Evolutionary conservation across 1,140 invertebrate species (phyloP).

Genomic region (Yoshiicerus persimilis): DNA sequence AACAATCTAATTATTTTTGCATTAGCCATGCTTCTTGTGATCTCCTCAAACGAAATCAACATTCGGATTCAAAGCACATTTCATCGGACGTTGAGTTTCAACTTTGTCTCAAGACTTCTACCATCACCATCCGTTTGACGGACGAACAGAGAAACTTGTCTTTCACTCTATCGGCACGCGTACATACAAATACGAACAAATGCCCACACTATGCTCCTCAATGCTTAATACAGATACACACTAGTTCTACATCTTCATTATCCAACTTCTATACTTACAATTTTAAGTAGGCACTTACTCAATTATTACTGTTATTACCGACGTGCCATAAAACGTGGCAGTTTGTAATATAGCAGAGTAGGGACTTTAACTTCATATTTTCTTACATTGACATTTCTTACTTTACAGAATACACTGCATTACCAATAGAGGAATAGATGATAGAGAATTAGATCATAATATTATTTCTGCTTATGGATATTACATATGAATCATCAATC

Average conservation of each 20-base stretch:
- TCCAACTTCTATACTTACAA: not conserved
- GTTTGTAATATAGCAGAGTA: no score
- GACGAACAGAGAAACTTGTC: not conserved
- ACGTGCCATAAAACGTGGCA: no score
- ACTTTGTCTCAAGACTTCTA: not conserved
- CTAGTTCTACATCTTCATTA: not conserved
- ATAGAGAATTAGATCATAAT: no score
- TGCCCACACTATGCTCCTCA: not conserved
- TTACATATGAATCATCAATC: no score
- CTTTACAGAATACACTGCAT: no score
- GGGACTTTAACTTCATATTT: no score
- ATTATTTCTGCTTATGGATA: no score
- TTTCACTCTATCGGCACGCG: not conserved
- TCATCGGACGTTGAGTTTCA: not conserved
- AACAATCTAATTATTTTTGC: slow-evolving; percentile 26
- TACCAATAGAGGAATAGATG: no score
- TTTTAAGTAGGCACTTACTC: no score
- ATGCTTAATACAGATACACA: not conserved
- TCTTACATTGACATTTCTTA: no score
- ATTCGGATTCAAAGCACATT: slow-evolving; percentile 1
- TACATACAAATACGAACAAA: not conserved
- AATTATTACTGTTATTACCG: no score
- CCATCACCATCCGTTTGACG: not conserved
- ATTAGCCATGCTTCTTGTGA: not conserved
- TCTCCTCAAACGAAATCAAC: not conserved